These are phyloP conservation scores for Eurois occulta DNA, from an alignment of 2,888 invertebrate species.

Conservation along the genomic window DNA sequence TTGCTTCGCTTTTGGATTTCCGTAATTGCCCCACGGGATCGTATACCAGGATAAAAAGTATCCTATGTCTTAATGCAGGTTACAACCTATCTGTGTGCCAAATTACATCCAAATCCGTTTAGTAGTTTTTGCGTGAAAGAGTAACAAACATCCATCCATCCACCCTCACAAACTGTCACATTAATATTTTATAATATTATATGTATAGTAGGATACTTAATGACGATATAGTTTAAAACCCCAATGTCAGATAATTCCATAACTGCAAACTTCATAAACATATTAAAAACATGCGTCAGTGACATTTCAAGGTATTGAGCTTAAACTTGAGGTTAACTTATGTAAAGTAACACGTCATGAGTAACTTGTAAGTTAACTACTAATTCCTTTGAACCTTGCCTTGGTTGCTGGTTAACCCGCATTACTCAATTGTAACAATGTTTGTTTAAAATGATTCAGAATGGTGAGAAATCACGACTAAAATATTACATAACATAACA, in stretches of 20 bases:
- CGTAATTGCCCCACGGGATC: too few species aligned
- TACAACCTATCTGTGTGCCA: too few species aligned
- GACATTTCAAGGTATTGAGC: slow-evolving; percentile 24
- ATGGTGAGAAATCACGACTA: not conserved
- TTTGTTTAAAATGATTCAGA: slow-evolving; percentile 9
- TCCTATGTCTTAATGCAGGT: too few species aligned
- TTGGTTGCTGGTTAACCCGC: slow-evolving; percentile 17
- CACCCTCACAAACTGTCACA: too few species aligned
- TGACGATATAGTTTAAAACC: too few species aligned
- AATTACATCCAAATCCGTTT: too few species aligned
- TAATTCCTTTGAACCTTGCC: slow-evolving; percentile 32
- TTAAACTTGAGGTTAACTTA: slow-evolving; percentile 21
- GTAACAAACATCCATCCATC: too few species aligned
- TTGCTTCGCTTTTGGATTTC: too few species aligned
- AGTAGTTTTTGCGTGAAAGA: too few species aligned
- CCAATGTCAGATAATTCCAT: slow-evolving; percentile 16
- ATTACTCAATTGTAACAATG: slow-evolving; percentile 13
- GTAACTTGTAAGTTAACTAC: not conserved
- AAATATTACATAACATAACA: not conserved
- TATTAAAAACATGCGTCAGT: slow-evolving; percentile 22
- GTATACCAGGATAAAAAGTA: too few species aligned
- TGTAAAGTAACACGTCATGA: slow-evolving; percentile 19
- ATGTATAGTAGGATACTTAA: too few species aligned
- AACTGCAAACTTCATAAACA: not conserved
- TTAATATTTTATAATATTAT: too few species aligned